Evolutionary conservation across 2,113 vertebrate species (phyloP).

Genomic region (Microcebus tavaratra): DNA sequence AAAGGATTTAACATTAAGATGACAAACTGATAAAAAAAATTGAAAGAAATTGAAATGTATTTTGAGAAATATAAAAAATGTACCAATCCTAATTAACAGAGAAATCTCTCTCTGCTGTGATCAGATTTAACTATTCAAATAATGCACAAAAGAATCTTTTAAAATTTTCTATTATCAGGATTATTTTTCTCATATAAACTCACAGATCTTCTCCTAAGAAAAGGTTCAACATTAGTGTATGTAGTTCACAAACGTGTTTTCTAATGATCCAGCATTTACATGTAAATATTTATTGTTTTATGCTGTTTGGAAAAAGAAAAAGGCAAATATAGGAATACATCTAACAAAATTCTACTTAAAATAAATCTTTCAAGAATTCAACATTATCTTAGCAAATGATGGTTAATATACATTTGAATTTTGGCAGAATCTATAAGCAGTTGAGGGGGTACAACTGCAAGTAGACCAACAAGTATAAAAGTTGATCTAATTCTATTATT

Average conservation of each 20-base stretch:
- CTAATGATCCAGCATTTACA: not conserved
- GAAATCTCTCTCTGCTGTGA: not conserved
- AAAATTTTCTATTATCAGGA: not conserved
- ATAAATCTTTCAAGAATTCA: not conserved
- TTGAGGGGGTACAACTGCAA: not conserved
- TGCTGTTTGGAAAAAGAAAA: not conserved
- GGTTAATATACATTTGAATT: not conserved
- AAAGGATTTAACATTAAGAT: not conserved
- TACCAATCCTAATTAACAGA: not conserved
- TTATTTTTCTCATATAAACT: not conserved
- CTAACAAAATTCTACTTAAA: not conserved
- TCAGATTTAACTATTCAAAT: slow-evolving; percentile 21
- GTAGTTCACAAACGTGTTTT: not conserved
- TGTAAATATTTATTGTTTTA: not conserved
- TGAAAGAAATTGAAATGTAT: not conserved
- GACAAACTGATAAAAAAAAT: too few relatives aligned
- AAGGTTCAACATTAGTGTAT: not conserved
- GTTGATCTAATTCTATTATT: not conserved
- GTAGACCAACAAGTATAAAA: not conserved
- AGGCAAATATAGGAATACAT: not conserved
- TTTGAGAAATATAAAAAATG: not conserved
- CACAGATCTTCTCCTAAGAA: not conserved
- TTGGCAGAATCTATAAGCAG: not conserved
- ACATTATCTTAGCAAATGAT: not conserved
- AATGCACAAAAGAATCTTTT: not conserved